Evolutionary conservation across 2,113 vertebrate genomes (phyloP), one percentile per base, ranked within the genome.

Genomic region (Nipponia nippon): DNA sequence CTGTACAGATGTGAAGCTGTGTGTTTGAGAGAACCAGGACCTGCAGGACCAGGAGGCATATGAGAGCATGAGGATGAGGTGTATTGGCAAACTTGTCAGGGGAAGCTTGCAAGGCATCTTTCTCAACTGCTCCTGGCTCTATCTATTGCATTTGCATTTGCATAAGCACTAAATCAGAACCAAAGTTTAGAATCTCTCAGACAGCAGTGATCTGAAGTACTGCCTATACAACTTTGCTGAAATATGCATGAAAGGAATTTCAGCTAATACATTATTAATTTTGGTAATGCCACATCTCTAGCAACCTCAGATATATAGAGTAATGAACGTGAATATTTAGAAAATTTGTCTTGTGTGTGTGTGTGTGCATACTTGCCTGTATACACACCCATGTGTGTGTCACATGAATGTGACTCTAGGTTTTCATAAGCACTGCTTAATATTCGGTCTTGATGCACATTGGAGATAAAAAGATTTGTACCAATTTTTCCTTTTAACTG

Each of bases 251-350:
- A 89, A 76, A 87, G 30, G 44, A 71, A 76, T 94, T 93, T 63
- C 69, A 90, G 56, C 34, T 89, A 87, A 78, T 95, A 59, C 47
- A 67, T 95, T 78, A 76, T 92, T 93, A 95, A 90, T 91, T 88
- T 92, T 79, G 47, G 55, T 82, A 88, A 81, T 56, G 75, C 15
- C n/a, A 66, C 0, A 1, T 72, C 66, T 58, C 67, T 56, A 94
- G 61, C 55, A 93, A 26, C 15, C 50, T 88, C 53, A 47, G 42
- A 73, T 40, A 77, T 36, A 78, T 30, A 13, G 16, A 63, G 46
- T 40, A 84, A 71, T 44, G 77, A 55, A 52, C 3, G 13, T 36
- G 47, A 92, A 85, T 76, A 71, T 59, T 73, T 78, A 75, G 85
- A 47, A 90, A 36, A 83, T 50, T 18, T 81, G 11, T 56, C 11